phyloP scores from a whole-genome alignment of 2,113 vertebrate species.

The Phylloscopus trochilus region DNA sequence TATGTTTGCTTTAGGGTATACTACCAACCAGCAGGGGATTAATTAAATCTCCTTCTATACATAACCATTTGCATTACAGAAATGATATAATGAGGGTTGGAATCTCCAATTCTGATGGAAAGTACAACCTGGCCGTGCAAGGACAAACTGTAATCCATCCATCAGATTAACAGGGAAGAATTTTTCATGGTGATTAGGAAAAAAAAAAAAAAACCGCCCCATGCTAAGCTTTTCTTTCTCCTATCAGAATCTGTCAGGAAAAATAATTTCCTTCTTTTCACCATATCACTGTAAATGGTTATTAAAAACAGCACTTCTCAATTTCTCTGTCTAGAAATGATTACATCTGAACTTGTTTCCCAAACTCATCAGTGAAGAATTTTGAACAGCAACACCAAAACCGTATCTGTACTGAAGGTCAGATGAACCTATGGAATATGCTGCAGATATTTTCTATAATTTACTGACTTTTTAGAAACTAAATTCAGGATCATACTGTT shows the following conservation, averaged over 20 bases:
- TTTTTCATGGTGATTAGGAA: conserved; percentile 37
- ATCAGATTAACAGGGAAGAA: conserved; percentile 54
- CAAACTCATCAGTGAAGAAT: conserved; percentile 20
- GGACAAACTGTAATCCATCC: conserved; percentile 57
- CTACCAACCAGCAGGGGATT: conserved; percentile 63
- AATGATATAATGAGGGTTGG: conserved; percentile 51
- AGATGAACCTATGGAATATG: conserved; percentile 6
- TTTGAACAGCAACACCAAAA: conserved; percentile 21
- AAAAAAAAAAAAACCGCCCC: not conserved
- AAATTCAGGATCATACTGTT: conserved; percentile 7
- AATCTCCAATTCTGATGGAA: conserved; percentile 51
- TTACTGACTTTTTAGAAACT: not conserved
- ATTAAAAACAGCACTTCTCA: conserved; percentile 32
- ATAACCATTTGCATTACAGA: conserved; percentile 62
- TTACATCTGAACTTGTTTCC: conserved; percentile 15
- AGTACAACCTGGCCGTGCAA: conserved; percentile 39
- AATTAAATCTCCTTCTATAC: conserved; percentile 60
- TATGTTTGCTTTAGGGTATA: conserved; percentile 57
- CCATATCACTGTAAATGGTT: not conserved
- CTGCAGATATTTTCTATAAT: not conserved
- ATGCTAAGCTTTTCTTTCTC: conserved; percentile 13
- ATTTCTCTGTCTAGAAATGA: conserved; percentile 24
- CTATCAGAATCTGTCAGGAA: conserved; percentile 39
- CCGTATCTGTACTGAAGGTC: not conserved
- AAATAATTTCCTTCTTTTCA: conserved; percentile 50